phyloP scores from a whole-genome alignment of 35 echinoderm and acorn worm species.

The Strongylocentrotus purpuratus region DNA sequence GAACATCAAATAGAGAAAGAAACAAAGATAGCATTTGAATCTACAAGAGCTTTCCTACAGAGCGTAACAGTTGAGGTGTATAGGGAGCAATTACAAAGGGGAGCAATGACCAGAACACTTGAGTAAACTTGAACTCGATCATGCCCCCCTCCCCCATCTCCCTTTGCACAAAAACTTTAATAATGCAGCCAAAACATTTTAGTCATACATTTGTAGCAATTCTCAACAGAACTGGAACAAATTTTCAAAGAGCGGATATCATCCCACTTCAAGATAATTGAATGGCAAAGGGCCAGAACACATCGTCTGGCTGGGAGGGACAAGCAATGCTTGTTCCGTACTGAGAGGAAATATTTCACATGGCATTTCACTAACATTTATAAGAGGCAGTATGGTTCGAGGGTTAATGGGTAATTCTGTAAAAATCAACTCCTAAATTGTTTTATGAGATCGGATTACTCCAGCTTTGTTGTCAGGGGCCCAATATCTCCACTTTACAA shows the following conservation, averaged over 20 bases:
- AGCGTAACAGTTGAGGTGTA: not conserved
- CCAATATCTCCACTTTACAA: too few relatives aligned
- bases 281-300: not conserved
- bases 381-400: not conserved
- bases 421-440: not conserved
- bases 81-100: too few relatives aligned
- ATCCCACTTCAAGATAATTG: conserved; percentile 21
- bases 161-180: not conserved
- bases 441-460: not conserved
- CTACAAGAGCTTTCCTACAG: too few relatives aligned
- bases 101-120: not conserved
- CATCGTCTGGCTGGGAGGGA: not conserved
- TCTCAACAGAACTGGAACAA: conserved; percentile 33
- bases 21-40: too few relatives aligned
- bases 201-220: conserved; percentile 18
- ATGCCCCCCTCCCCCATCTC: not conserved
- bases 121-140: not conserved
- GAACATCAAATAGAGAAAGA: too few relatives aligned
- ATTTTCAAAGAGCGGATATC: not conserved
- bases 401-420: not conserved
- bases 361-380: not conserved
- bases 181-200: conserved; percentile 18
- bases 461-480: not conserved
- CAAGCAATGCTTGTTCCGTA: not conserved
- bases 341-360: conserved; percentile 12